Evolutionary conservation across 2,797 vertebrate species (phyloP), one percentile per base, ranked within the genome.

Genomic region (Monodelphis domestica): DNA sequence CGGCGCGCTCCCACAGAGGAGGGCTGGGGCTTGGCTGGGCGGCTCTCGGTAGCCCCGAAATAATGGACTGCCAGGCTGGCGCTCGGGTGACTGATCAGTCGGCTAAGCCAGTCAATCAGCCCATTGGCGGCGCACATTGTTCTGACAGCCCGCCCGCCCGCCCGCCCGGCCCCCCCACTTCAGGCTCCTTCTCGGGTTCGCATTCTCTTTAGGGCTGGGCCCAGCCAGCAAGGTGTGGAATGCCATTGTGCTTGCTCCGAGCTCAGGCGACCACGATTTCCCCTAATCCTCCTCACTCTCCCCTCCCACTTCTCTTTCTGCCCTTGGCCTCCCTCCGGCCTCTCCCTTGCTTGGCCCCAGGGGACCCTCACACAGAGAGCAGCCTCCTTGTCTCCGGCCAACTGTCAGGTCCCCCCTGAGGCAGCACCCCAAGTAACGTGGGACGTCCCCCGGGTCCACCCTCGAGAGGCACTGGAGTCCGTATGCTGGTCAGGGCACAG

Each of bases 1-100:
- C 91, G 87, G 91, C 52, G 91, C 93, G 88, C 33, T 90, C 87
- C 63, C 90, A 93, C 88, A 95, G 90, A 95, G 92, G 95, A 70
- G 29, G 53, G 88, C 94, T 63, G 88, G 0, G 11, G 94, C 90
- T 97, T 95, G 96, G 90, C 96, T 97, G 28, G 6, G 63, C 87
- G 93, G 96, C 96, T 95, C 97, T 95, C 96, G 95, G 95, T 97
- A 45, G 94, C 95, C 53, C 92, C 89, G 91, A 94, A 93, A 97
- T 3, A 26, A 30, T 12, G 38, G 24, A 78, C 50, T 45, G 38
- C 38, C 38, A 45, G 6, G 10, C 70, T 45, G 70, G 93, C 95
- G 33, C 90, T 91, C 93, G 87, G 95, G 93, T 17, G 1, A 91
- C 92, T 54, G 93, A 91, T 93, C 56, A 94, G 63, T 95, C 95